Percentiles rank a stretch among this genome's conserved stretches.
Conservation (phyloP, 2,888 invertebrate species). For the Malachius bipustulatus region DNA sequence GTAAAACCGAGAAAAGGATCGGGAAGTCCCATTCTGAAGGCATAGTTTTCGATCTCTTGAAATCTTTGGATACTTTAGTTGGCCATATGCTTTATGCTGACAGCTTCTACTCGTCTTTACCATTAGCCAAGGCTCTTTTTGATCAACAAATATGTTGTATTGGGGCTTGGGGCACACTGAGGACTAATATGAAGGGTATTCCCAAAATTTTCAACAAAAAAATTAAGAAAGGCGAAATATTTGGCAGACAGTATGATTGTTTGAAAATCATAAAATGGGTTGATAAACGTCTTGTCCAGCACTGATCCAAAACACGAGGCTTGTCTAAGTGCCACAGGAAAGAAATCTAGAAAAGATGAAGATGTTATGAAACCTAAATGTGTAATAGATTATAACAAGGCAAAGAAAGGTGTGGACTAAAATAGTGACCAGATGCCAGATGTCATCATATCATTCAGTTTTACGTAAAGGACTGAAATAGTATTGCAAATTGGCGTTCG, state of each 20-base stretch:
- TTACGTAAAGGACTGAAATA: constrained; percentile 11
- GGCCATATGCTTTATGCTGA: too few species aligned
- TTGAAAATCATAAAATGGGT: constrained; percentile 11
- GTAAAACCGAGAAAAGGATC: constrained; percentile 6
- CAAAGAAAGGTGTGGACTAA: constrained; percentile 11
- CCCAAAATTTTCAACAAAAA: constrained; percentile 5
- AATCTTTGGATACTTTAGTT: constrained; percentile 6
- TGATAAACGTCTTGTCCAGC: constrained; percentile 10
- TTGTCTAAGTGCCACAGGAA: background rate
- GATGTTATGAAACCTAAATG: constrained; percentile 10
- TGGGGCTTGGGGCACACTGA: constrained; percentile 9
- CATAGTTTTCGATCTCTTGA: constrained; percentile 8
- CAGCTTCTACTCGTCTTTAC: too few species aligned
- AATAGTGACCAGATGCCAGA: constrained; percentile 13
- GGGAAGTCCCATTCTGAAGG: constrained; percentile 8
- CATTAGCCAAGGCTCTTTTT: constrained; percentile 7
- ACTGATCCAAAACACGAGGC: constrained; percentile 5
- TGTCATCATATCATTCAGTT: constrained; percentile 11
- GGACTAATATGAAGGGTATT: constrained; percentile 6
- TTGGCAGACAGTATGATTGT: background rate
- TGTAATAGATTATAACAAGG: constrained; percentile 11
- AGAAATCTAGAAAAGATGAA: constrained; percentile 1
- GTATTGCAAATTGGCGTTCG: constrained; percentile 12
- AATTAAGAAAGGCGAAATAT: too few species aligned
- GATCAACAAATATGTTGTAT: constrained; percentile 6